Conservation (phyloP, 2,797 vertebrate genomes). For the Momotus momota region DNA sequence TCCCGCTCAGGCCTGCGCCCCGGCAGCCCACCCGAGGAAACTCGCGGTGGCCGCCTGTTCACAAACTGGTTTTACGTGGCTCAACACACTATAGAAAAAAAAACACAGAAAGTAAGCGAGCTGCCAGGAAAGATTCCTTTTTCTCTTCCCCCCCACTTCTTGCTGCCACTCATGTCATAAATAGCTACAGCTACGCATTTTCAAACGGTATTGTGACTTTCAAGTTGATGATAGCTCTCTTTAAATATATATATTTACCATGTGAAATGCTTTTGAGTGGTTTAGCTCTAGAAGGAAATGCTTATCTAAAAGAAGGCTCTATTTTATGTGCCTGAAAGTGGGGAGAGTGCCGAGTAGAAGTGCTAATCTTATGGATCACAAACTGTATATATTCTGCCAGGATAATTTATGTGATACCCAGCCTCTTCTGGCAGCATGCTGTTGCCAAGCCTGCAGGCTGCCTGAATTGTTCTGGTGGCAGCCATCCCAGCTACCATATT, state of each 20-base stretch:
- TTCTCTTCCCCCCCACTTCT: background rate
- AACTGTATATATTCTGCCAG: background rate
- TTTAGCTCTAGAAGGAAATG: constrained; percentile 22
- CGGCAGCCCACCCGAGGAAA: background rate
- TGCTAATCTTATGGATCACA: background rate
- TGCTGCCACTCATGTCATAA: constrained; percentile 48
- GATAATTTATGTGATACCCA: background rate
- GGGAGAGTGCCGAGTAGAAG: background rate
- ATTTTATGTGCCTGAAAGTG: background rate
- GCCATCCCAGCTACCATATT: background rate
- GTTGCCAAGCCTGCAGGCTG: background rate
- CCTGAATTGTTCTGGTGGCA: background rate
- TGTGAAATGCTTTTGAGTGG: background rate
- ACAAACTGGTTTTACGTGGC: background rate
- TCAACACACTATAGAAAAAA: background rate
- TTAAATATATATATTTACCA: constrained; percentile 46
- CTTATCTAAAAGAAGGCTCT: background rate
- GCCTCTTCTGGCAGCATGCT: background rate
- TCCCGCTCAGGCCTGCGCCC: background rate
- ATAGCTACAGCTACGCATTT: constrained; percentile 55
- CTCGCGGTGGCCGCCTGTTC: background rate
- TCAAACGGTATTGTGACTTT: constrained; percentile 49
- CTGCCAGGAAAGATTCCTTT: background rate
- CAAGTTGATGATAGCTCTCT: constrained; percentile 35
- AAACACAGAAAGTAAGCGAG: background rate